These are phyloP conservation scores for Uria aalge DNA, from an alignment of 2,113 vertebrate genomes.

Conservation along the genomic window DNA sequence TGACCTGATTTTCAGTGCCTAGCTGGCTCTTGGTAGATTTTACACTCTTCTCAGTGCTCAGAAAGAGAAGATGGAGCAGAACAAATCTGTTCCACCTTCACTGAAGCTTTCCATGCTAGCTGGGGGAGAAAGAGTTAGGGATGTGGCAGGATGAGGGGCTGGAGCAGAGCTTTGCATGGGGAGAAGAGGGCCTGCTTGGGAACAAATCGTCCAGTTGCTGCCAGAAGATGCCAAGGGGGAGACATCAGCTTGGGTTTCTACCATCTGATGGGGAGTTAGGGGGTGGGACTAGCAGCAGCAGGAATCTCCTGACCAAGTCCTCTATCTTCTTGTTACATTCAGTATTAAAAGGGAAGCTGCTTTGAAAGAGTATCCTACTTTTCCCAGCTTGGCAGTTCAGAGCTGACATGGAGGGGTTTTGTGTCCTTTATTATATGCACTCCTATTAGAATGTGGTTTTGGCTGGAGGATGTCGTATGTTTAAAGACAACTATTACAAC, in stretches of 20 bases:
- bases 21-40: neutral
- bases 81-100: neutral
- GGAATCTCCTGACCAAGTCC: neutral
- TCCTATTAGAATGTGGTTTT: slow-evolving; percentile 2
- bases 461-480: neutral
- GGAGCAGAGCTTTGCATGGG: neutral
- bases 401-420: neutral
- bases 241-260: neutral
- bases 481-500: neutral
- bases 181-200: neutral
- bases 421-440: neutral
- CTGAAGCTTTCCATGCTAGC: neutral
- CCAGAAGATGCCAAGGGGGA: neutral
- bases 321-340: neutral
- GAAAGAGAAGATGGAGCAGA: neutral
- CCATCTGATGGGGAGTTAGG: neutral
- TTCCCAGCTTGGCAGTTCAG: neutral
- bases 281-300: neutral
- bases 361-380: slow-evolving; percentile 2
- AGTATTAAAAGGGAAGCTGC: neutral
- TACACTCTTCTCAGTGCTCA: neutral
- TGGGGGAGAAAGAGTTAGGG: neutral
- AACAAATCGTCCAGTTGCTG: neutral
- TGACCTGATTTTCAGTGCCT: neutral
- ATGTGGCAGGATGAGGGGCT: neutral